These are phyloP conservation scores for Triplophysa bombifrons DNA, from an alignment of 2,797 vertebrate genomes.

Conservation along the genomic window DNA sequence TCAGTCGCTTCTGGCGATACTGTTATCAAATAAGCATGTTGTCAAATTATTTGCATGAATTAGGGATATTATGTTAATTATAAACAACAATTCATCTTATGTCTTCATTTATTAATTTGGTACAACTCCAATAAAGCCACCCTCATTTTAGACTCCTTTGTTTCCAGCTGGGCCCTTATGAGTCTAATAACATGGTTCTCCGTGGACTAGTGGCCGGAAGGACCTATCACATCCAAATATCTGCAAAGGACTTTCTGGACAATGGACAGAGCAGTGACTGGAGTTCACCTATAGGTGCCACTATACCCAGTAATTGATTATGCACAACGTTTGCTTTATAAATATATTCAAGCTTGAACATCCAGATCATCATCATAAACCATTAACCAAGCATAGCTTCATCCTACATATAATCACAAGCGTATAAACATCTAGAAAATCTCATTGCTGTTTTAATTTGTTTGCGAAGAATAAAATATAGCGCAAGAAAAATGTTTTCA, in stretches of 20 bases:
- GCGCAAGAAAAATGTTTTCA: background rate
- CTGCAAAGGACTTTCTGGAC: constrained; percentile 73
- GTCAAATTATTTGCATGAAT: background rate
- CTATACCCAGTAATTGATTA: constrained; percentile 52
- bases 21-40: background rate
- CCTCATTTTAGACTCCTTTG: background rate
- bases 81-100: background rate
- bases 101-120: background rate
- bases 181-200: constrained; percentile 63
- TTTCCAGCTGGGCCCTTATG: constrained; percentile 71
- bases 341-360: background rate
- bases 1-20: background rate
- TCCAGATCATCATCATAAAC: background rate
- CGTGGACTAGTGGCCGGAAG: constrained; percentile 62
- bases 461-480: constrained; percentile 1
- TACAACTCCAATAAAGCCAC: background rate
- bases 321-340: background rate
- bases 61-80: background rate
- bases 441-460: background rate
- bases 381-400: background rate
- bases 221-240: constrained; percentile 73
- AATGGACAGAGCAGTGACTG: constrained; percentile 74
- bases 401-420: background rate
- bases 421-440: background rate
- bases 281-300: constrained; percentile 67